Evolutionary conservation across 2,797 vertebrate species (phyloP).

Genomic region (Anolis apletophallus): DNA sequence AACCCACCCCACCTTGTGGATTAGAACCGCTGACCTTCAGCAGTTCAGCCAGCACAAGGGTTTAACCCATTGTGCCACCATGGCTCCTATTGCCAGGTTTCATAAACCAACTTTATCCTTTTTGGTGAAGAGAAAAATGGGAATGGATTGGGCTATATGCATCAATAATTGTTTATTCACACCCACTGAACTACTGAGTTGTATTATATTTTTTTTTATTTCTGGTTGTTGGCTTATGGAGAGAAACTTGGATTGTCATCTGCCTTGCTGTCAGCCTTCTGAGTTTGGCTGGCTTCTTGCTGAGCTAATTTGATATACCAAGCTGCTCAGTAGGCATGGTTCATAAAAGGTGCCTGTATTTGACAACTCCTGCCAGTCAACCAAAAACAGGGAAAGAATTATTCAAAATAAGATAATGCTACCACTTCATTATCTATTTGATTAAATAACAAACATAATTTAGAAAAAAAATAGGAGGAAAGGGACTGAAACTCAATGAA

Average conservation of each 20-base stretch:
- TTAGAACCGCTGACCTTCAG: too few species aligned
- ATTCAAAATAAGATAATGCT: background rate
- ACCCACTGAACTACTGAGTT: background rate
- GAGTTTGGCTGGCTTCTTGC: conserved; percentile 35
- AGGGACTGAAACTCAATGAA: too few species aligned
- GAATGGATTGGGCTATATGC: too few species aligned
- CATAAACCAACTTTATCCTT: too few species aligned
- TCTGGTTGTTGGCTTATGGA: conserved; percentile 46
- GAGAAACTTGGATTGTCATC: conserved; percentile 59
- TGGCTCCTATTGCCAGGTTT: too few species aligned
- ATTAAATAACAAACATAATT: too few species aligned
- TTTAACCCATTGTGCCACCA: too few species aligned
- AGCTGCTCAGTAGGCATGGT: conserved; percentile 53
- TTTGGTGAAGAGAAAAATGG: too few species aligned
- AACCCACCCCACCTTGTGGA: too few species aligned
- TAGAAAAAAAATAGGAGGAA: too few species aligned
- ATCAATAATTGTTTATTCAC: too few species aligned
- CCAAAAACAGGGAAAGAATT: conserved; percentile 5
- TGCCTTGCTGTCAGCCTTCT: conserved; percentile 55
- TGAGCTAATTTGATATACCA: conserved; percentile 50
- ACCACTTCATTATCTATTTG: background rate
- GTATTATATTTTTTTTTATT: background rate
- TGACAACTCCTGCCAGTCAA: conserved; percentile 24
- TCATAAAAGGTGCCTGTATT: conserved; percentile 49
- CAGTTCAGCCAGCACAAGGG: too few species aligned